A percentile compares a stretch with the other conserved stretches of the same genome.
Conservation (phyloP, 2,797 vertebrate genomes). For the Sternarchorhynchus goeldii region DNA sequence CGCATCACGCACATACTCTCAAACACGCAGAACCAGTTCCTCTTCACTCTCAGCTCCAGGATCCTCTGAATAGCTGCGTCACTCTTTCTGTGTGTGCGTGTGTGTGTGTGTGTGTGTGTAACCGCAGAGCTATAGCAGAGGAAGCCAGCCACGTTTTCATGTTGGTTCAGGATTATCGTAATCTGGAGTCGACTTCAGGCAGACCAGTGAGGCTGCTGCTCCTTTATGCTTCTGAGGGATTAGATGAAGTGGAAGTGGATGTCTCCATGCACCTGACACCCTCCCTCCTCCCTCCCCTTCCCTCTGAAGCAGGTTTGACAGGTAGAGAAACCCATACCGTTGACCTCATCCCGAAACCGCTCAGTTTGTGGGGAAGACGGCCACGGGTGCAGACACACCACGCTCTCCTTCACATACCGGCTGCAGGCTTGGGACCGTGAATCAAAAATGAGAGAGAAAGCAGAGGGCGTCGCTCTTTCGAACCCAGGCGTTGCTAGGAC, state of each 20-base stretch:
- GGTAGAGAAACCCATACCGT: conserved; percentile 14
- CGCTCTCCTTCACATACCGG: no score
- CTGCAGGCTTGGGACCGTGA: background rate
- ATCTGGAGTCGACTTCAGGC: conserved; percentile 63
- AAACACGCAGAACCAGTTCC: conserved; percentile 38
- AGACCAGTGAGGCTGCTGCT: conserved; percentile 43
- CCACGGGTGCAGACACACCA: background rate
- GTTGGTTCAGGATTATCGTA: conserved; percentile 64
- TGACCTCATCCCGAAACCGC: background rate
- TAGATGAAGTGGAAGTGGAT: conserved; percentile 53
- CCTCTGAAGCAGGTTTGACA: conserved; percentile 26
- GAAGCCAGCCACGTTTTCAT: background rate
- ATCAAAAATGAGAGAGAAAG: background rate
- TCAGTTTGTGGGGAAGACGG: conserved; percentile 19
- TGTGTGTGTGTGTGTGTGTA: background rate
- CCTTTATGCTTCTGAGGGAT: conserved; percentile 63
- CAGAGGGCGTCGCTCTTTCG: background rate
- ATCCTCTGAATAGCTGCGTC: background rate
- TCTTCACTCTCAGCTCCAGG: conserved; percentile 4
- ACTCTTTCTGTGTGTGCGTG: background rate
- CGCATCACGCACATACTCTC: conserved; percentile 39
- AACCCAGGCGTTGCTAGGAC: conserved; percentile 3
- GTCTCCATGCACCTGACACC: conserved; percentile 50
- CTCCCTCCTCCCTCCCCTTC: background rate
- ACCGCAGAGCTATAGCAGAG: background rate